Conservation (phyloP, 2,797 vertebrate genomes). For the Mionectes olivaceus region DNA sequence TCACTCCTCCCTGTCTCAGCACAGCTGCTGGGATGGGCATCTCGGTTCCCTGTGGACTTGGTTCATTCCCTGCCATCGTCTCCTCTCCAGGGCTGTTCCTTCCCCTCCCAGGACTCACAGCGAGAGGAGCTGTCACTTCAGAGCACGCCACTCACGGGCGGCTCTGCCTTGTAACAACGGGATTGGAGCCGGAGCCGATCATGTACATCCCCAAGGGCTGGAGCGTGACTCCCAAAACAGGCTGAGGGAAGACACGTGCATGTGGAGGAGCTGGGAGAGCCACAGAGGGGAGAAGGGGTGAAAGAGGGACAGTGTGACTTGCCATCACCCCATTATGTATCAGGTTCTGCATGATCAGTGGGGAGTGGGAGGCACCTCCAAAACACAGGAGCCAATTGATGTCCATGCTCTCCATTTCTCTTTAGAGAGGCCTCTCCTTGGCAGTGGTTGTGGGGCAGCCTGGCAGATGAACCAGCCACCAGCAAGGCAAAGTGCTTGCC, state of each 20-base stretch:
- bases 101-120: neutral
- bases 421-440: neutral
- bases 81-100: neutral
- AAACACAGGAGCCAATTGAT: neutral
- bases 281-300: fast-evolving
- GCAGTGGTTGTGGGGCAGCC: neutral
- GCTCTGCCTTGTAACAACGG: neutral
- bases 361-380: neutral
- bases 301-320: neutral
- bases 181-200: neutral
- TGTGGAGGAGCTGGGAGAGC: fast-evolving
- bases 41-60: neutral
- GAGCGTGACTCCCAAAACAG: neutral
- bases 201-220: neutral
- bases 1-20: neutral
- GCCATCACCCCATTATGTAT: fast-evolving
- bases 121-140: slow-evolving; percentile 12
- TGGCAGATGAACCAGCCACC: neutral
- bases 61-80: neutral
- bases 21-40: neutral
- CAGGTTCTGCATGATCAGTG: neutral
- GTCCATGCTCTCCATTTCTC: neutral
- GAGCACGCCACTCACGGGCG: neutral
- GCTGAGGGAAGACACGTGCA: neutral
- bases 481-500: neutral